Conservation (phyloP, 2,113 vertebrate species). For the Prinia subflava region DNA sequence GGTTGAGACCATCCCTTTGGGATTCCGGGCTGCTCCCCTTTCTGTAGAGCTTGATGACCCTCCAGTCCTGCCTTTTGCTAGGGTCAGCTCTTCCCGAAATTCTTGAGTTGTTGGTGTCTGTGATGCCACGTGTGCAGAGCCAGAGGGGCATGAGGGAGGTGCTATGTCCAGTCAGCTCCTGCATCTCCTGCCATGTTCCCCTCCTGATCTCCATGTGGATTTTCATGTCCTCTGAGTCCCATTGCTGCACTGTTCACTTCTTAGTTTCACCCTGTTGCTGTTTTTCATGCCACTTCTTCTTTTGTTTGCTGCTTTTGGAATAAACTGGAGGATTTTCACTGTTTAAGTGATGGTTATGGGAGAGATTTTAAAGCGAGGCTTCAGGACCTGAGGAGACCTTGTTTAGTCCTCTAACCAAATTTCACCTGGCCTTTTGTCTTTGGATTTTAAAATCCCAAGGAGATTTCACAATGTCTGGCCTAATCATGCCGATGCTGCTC, state of each 20-base stretch:
- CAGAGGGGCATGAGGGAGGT: not conserved
- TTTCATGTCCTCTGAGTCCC: not conserved
- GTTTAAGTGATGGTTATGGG: not conserved
- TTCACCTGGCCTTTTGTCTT: not conserved
- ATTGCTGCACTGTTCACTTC: not conserved
- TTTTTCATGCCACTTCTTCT: not conserved
- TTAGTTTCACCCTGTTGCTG: fast-evolving
- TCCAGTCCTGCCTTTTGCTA: not conserved
- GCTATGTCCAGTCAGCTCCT: fast-evolving
- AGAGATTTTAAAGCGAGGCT: not conserved
- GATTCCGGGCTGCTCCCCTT: not conserved
- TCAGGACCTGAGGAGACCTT: not conserved
- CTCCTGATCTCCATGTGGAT: not conserved
- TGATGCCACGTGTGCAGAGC: fast-evolving
- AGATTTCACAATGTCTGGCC: not conserved
- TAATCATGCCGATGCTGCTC: not conserved
- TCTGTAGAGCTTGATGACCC: not conserved
- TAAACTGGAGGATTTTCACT: not conserved
- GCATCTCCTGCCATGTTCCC: not conserved
- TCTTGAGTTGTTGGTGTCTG: not conserved
- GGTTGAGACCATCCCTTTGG: not conserved
- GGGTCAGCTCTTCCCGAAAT: not conserved
- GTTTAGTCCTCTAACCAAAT: not conserved
- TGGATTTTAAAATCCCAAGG: not conserved
- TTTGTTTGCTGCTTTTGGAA: not conserved